Percentiles rank a stretch among this genome's conserved stretches.
These are phyloP conservation scores for Tinamus guttatus DNA, from an alignment of 2,113 vertebrate species.

Conservation along the genomic window DNA sequence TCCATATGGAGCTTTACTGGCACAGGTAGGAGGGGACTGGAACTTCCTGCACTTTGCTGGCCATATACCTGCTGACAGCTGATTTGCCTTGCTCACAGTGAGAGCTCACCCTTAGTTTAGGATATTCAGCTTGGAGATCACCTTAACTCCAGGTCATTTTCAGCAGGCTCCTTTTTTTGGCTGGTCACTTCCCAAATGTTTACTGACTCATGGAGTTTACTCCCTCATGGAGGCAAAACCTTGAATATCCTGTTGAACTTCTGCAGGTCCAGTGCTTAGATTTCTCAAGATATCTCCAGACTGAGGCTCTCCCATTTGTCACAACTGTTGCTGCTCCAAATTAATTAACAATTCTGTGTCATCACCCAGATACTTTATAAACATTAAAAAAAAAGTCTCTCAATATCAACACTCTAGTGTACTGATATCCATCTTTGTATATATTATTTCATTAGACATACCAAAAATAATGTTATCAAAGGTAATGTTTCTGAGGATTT, in stretches of 20 bases:
- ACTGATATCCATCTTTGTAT: background rate
- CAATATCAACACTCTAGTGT: background rate
- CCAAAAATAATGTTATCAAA: background rate
- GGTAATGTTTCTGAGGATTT: background rate
- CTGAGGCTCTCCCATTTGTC: background rate
- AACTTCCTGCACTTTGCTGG: background rate
- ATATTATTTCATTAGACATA: background rate
- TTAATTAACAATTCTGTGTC: background rate
- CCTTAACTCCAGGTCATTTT: background rate
- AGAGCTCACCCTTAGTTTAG: background rate
- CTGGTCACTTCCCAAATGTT: background rate
- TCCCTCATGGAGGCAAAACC: background rate
- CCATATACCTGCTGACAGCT: background rate
- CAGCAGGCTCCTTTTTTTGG: background rate
- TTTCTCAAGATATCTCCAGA: background rate
- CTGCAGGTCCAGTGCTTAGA: background rate
- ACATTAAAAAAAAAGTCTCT: background rate
- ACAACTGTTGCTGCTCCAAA: background rate
- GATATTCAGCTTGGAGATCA: background rate
- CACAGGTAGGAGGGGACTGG: background rate
- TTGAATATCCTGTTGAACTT: background rate
- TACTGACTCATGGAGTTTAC: background rate
- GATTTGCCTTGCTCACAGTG: background rate
- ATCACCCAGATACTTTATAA: background rate
- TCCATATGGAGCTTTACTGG: background rate